Conservation (phyloP, 2,888 invertebrate species). For the Lithophane socia region DNA sequence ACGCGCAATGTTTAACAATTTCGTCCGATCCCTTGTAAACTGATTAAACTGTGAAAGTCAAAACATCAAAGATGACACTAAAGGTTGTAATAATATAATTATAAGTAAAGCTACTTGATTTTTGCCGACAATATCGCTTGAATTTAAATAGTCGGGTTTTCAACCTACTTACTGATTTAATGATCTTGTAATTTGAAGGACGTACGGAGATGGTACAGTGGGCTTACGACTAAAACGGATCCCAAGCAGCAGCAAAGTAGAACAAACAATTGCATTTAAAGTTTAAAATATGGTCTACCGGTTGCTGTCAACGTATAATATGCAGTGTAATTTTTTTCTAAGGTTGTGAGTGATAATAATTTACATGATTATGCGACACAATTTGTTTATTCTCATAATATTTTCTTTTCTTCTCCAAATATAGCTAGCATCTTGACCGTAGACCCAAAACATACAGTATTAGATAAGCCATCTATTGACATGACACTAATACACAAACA, state of each 20-base stretch:
- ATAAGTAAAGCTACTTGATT: constrained; percentile 3
- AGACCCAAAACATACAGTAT: neutral
- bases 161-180: neutral
- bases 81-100: constrained; percentile 16
- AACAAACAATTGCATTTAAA: neutral
- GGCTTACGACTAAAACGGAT: neutral
- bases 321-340: neutral
- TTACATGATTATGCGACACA: neutral
- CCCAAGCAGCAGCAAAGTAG: neutral
- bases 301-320: neutral
- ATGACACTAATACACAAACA: constrained; percentile 40
- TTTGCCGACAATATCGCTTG: constrained; percentile 3
- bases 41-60: constrained; percentile 48
- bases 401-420: neutral
- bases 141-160: constrained; percentile 7
- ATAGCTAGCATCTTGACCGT: neutral
- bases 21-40: constrained; percentile 37
- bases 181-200: neutral
- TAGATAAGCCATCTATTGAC: constrained; percentile 22
- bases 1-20: constrained; percentile 63
- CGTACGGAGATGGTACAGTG: neutral
- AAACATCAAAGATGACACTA: constrained; percentile 29
- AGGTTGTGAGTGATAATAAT: neutral
- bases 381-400: neutral
- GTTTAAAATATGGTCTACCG: neutral